These are phyloP conservation scores for Ivindomyrus marchei DNA, from an alignment of 2,113 vertebrate genomes.

Conservation along the genomic window DNA sequence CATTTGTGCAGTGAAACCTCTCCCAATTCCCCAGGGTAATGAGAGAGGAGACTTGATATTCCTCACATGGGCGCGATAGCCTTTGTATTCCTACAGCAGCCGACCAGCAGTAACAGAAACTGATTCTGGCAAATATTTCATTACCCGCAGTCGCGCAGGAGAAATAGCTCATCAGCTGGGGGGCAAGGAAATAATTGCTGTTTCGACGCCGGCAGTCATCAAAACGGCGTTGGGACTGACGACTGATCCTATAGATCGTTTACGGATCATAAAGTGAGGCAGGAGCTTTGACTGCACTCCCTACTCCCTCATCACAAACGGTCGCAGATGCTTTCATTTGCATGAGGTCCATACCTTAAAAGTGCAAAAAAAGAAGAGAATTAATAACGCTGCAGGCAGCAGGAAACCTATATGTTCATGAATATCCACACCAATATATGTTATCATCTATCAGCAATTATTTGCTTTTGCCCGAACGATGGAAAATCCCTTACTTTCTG, in stretches of 20 bases:
- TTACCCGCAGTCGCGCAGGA: neutral
- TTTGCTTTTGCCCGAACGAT: neutral
- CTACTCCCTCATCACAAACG: neutral
- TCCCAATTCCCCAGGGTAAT: neutral
- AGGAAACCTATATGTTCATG: neutral
- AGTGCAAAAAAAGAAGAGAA: neutral
- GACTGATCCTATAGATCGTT: neutral
- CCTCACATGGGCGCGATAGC: slow-evolving; percentile 4
- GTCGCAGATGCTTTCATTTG: neutral
- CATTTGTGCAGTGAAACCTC: neutral
- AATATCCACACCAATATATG: neutral
- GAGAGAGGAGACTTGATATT: slow-evolving; percentile 18
- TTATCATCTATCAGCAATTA: neutral
- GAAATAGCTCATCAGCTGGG: neutral
- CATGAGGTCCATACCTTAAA: neutral
- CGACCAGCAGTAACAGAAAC: slow-evolving; percentile 7
- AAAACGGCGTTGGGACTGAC: neutral
- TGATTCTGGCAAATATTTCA: slow-evolving; percentile 3
- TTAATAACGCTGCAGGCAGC: neutral
- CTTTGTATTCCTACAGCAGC: neutral
- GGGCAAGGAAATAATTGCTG: neutral
- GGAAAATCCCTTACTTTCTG: neutral
- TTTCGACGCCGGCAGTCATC: neutral
- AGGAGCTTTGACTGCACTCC: neutral
- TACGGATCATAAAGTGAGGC: neutral